Evolutionary conservation across 2,888 invertebrate genomes (phyloP).

Genomic region (Odontomyia ornata): DNA sequence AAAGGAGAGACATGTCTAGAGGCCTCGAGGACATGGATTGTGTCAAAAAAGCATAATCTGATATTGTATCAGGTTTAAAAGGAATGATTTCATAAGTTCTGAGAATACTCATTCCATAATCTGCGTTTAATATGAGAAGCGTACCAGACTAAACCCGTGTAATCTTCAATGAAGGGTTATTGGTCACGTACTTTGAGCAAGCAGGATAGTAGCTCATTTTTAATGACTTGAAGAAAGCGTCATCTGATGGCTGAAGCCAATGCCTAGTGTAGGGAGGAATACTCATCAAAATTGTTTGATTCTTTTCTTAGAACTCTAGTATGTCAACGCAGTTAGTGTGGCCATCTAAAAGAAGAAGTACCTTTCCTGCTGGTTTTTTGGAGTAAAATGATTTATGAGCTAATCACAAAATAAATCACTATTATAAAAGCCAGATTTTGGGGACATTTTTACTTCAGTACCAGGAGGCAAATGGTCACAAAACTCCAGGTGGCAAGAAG

Average conservation of each 20-base stretch:
- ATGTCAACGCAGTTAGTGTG: slow-evolving; percentile 23
- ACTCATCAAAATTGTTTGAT: slow-evolving; percentile 35
- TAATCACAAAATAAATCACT: slow-evolving; percentile 53
- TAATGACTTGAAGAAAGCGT: slow-evolving; percentile 18
- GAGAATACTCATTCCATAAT: slow-evolving; percentile 26
- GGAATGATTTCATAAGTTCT: slow-evolving; percentile 27
- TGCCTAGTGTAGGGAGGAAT: slow-evolving; percentile 28
- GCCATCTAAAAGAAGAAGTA: slow-evolving; percentile 52
- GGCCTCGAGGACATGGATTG: too few relatives aligned
- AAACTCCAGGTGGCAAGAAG: slow-evolving; percentile 55
- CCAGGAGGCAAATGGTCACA: slow-evolving; percentile 51
- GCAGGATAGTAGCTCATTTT: not conserved
- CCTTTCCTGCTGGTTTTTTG: slow-evolving; percentile 52
- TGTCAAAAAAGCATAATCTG: slow-evolving; percentile 4
- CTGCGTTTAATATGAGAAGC: slow-evolving; percentile 8
- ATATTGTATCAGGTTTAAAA: slow-evolving; percentile 12
- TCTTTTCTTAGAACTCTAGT: slow-evolving; percentile 22
- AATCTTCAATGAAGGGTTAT: slow-evolving; percentile 16
- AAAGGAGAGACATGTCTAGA: too few relatives aligned
- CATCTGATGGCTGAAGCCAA: not conserved
- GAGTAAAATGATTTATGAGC: slow-evolving; percentile 54
- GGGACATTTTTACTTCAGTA: slow-evolving; percentile 52
- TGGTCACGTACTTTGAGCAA: not conserved
- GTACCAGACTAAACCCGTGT: slow-evolving; percentile 15
- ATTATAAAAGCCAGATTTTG: slow-evolving; percentile 55